These are phyloP conservation scores for Theocolax elegans DNA, from an alignment of 1,140 invertebrate species.

Conservation along the genomic window DNA sequence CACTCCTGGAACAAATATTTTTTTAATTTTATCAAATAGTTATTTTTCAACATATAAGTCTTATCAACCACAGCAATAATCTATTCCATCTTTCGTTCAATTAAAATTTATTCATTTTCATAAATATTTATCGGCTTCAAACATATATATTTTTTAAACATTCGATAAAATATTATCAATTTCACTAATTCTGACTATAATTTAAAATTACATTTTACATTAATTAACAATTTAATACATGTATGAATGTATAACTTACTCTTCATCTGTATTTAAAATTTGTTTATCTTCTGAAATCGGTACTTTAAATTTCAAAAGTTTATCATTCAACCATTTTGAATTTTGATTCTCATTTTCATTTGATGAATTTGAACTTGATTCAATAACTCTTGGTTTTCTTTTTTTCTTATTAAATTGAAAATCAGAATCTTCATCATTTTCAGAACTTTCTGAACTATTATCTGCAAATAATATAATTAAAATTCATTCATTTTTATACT, in stretches of 20 bases:
- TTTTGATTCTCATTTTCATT: constrained; percentile 39
- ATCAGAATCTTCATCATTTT: constrained; percentile 16
- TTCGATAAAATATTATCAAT: background rate
- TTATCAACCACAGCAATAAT: no score
- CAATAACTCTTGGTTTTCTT: background rate
- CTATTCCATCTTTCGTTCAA: no score
- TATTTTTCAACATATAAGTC: no score
- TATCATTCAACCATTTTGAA: constrained; percentile 31
- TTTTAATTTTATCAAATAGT: no score
- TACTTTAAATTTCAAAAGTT: constrained; percentile 13
- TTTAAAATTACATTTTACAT: no score
- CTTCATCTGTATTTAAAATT: constrained; percentile 2
- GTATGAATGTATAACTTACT: constrained; percentile 14
- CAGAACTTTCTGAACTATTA: constrained; percentile 3
- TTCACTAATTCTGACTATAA: no score
- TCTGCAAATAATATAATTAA: constrained; percentile 13
- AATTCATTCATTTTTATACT: no score
- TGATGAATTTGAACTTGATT: constrained; percentile 50
- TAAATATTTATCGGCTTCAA: no score
- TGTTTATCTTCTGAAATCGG: background rate
- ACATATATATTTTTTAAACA: no score
- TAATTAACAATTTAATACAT: background rate
- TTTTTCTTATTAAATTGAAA: constrained; percentile 21
- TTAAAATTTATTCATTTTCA: no score
- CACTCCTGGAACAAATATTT: no score